A percentile compares a stretch with the other conserved stretches of the same genome.
Evolutionary conservation across 2,113 vertebrate genomes (phyloP).

Genomic region (Mastomys coucha): DNA sequence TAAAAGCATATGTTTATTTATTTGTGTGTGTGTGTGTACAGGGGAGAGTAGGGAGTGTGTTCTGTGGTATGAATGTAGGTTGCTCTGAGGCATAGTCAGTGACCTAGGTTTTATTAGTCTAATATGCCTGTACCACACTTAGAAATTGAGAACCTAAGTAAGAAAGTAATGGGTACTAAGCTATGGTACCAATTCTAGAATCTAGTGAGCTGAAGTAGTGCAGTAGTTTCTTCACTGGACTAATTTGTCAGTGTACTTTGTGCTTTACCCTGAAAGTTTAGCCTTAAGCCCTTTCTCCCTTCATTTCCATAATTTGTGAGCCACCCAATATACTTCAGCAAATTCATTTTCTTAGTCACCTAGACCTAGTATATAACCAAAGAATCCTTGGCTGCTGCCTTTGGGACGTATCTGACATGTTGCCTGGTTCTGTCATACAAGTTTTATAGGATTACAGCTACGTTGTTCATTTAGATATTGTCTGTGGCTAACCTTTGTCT

Average conservation of each 20-base stretch:
- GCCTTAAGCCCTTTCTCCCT: neutral
- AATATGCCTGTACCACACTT: neutral
- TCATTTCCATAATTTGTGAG: neutral
- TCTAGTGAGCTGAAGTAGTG: neutral
- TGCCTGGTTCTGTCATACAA: constrained; percentile 1
- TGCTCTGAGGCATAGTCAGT: neutral
- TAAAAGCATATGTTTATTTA: neutral
- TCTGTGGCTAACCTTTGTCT: neutral
- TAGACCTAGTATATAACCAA: neutral
- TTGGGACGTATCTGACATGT: neutral
- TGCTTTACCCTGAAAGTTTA: constrained; percentile 28
- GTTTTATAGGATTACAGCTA: neutral
- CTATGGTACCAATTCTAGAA: neutral
- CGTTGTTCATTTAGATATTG: neutral
- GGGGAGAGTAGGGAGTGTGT: neutral
- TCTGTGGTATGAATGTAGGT: neutral
- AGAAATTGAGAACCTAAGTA: neutral
- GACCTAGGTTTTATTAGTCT: neutral
- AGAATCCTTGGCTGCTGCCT: neutral
- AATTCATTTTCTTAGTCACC: neutral
- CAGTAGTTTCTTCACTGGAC: neutral
- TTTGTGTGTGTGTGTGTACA: neutral
- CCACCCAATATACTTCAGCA: neutral
- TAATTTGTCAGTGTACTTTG: neutral
- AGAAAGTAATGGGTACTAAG: neutral